Conservation (phyloP, 53 echinoderm and acorn worm species). For the Paracentrotus lividus region DNA sequence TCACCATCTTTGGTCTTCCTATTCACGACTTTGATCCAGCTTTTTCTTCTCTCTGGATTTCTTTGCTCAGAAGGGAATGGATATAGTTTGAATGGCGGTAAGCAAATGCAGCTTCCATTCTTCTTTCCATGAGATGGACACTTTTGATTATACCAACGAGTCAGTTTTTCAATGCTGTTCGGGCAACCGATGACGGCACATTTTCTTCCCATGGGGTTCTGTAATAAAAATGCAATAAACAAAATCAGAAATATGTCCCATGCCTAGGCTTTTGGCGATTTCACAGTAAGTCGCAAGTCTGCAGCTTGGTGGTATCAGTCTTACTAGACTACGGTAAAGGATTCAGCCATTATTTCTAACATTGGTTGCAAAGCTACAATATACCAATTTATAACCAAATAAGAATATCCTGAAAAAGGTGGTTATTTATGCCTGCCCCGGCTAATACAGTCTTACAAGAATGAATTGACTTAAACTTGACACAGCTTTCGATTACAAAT, state of each 20-base stretch:
- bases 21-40: background rate
- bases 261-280: too few species aligned
- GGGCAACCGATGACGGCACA: background rate
- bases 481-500: too few species aligned
- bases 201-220: background rate
- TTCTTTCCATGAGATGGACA: background rate
- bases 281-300: too few species aligned
- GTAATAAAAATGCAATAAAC: background rate
- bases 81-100: background rate
- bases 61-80: background rate
- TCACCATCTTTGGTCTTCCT: background rate
- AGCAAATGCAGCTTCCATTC: background rate
- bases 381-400: too few species aligned
- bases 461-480: too few species aligned
- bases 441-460: too few species aligned
- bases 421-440: too few species aligned
- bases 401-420: too few species aligned
- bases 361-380: too few species aligned
- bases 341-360: too few species aligned
- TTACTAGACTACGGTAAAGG: too few species aligned
- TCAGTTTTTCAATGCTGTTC: constrained; percentile 1
- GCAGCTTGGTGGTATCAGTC: too few species aligned
- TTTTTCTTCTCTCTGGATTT: background rate
- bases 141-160: background rate
- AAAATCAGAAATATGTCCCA: background rate